These are phyloP conservation scores for Tigriopus californicus DNA, from an alignment of 2,888 invertebrate genomes.

Conservation along the genomic window DNA sequence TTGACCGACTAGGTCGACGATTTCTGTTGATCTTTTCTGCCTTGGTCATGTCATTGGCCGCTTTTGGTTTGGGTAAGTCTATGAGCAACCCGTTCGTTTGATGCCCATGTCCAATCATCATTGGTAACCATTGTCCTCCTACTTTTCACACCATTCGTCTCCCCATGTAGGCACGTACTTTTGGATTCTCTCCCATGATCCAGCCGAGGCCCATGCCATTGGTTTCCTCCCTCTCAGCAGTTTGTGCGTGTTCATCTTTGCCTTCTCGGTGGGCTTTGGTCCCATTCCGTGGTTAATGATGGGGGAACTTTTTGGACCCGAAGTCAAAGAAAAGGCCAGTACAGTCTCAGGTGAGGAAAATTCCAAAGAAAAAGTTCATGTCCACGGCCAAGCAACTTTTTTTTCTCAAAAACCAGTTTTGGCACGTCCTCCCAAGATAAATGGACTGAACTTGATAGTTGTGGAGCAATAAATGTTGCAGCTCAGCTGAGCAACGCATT, in stretches of 20 bases:
- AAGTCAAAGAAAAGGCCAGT: not conserved
- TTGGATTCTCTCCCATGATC: not conserved
- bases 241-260: not conserved
- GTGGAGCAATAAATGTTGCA: too few relatives aligned
- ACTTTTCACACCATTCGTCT: too few relatives aligned
- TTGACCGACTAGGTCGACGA: not conserved
- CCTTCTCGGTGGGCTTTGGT: slow-evolving; percentile 9
- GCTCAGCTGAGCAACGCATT: too few relatives aligned
- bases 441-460: too few relatives aligned
- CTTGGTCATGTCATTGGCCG: not conserved
- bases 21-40: not conserved
- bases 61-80: not conserved
- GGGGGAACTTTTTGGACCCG: not conserved
- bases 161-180: not conserved
- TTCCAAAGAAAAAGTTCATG: not conserved
- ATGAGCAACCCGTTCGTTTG: too few relatives aligned
- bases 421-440: too few relatives aligned
- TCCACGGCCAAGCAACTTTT: too few relatives aligned
- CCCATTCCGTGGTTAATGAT: slow-evolving; percentile 9
- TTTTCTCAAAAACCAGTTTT: too few relatives aligned
- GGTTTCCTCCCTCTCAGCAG: not conserved
- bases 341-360: not conserved
- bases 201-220: not conserved
- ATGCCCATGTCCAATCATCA: too few relatives aligned
- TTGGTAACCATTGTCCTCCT: too few relatives aligned